A percentile compares a stretch with the other conserved stretches of the same genome.
These are phyloP conservation scores for Latrodectus elegans DNA, from an alignment of 2,888 invertebrate species.

Conservation along the genomic window DNA sequence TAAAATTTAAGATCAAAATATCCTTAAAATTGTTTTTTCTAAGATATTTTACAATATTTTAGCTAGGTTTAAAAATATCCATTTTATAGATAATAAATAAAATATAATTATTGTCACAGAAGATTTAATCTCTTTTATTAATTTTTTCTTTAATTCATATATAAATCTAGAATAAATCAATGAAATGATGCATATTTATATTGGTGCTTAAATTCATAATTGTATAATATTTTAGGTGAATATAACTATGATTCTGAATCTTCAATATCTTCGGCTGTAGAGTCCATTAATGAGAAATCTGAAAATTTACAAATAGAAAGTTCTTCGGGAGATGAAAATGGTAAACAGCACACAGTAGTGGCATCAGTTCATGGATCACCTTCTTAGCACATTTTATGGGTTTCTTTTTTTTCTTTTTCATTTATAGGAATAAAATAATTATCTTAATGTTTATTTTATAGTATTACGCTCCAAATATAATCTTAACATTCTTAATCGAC, in stretches of 20 bases:
- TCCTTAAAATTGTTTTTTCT: too few species aligned
- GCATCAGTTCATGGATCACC: constrained; percentile 48
- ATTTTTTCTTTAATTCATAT: background rate
- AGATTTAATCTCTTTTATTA: background rate
- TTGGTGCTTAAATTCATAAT: background rate
- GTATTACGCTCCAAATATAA: too few species aligned
- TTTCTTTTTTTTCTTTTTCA: too few species aligned
- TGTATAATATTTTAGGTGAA: background rate
- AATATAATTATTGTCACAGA: too few species aligned
- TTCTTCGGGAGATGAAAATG: constrained; percentile 40
- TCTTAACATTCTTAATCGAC: too few species aligned
- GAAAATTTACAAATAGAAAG: constrained; percentile 25
- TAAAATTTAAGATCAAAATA: too few species aligned
- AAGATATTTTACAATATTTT: too few species aligned
- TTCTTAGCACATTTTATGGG: background rate
- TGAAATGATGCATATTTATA: background rate
- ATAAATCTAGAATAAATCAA: background rate
- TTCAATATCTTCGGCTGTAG: constrained; percentile 14
- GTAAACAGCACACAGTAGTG: constrained; percentile 25
- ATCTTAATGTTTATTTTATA: too few species aligned
- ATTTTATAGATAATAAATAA: too few species aligned
- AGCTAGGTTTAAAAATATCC: too few species aligned
- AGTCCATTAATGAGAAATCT: constrained; percentile 23
- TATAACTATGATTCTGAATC: constrained; percentile 38
- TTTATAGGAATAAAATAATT: too few species aligned